Evolutionary conservation across 2,797 vertebrate species (phyloP), one percentile per base, ranked within the genome.

Genomic region (Artibeus jamaicensis): DNA sequence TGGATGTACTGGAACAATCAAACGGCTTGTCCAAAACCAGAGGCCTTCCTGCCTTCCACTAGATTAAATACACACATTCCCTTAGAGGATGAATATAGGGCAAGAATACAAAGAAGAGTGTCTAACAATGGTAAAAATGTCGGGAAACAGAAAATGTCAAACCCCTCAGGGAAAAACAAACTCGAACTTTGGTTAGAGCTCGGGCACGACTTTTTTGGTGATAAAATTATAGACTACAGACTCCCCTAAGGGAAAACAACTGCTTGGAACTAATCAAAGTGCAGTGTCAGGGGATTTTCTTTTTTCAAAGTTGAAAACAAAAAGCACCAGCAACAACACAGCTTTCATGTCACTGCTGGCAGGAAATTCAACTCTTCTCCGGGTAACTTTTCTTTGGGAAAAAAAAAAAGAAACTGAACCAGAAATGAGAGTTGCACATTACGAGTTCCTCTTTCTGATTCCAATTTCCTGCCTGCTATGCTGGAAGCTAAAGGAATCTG

Each of bases 61-160:
- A 98, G 97, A 96, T 92, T 82, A 97, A 97, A 93, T 86, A 91
- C 39, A 91, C 65, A 5, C 55, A 93, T 97, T 96, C 95, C 96
- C 89, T 86, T 34, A 55, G 71, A 86, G 89, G 42, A 92, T 2
- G 55, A 55, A 18, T 70, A 87, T 34, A 70, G 92, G 71, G 74
- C 53, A 46, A 34, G 59, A 94, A 92, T 83, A 97, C 44, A 96
- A 97, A 98, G 95, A 96, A 95, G 46, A 32, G 14, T 65, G 55
- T 92, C 50, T 93, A 97, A 98, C 97, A 98, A 97, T 81, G 93
- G 96, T 86, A 97, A 97, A 98, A 97, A 98, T 98, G 95, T 97
- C 97, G 97, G 96, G 97, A 97, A 97, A 97, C 4, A 98, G 97
- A 98, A 97, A 98, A 98, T 98, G 97, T 98, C 98, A 98, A 98